phyloP scores from a whole-genome alignment of 1,140 invertebrate genomes.

The Eueides isabella region DNA sequence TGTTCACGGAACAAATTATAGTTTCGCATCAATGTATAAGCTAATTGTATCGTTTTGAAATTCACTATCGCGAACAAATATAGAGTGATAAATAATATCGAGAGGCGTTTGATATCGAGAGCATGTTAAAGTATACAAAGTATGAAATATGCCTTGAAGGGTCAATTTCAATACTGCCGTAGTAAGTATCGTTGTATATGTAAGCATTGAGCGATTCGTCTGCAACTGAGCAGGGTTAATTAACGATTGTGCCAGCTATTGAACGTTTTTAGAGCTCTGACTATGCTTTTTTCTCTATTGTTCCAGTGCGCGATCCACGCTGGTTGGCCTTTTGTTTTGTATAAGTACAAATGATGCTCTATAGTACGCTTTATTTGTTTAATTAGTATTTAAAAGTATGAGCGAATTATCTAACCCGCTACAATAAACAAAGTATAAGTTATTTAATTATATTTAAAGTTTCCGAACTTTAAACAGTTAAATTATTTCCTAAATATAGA shows the following conservation, averaged over 20 bases:
- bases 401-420: not conserved
- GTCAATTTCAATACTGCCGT: not conserved
- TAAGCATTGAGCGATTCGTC: constrained; percentile 15
- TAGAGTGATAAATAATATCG: not conserved
- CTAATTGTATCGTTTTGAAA: not conserved
- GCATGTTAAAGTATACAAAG: not conserved
- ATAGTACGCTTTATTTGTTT: constrained; percentile 13
- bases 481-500: too few relatives aligned
- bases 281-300: constrained; percentile 32
- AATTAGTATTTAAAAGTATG: constrained; percentile 1
- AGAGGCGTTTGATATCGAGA: not conserved
- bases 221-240: constrained; percentile 33
- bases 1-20: not conserved
- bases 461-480: too few relatives aligned
- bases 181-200: not conserved
- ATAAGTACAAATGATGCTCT: constrained; percentile 20
- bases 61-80: not conserved
- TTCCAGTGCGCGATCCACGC: constrained; percentile 18
- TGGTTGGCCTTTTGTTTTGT: constrained; percentile 25
- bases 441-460: too few relatives aligned
- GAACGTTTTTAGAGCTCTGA: constrained; percentile 34
- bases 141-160: not conserved
- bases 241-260: constrained; percentile 31
- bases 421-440: too few relatives aligned
- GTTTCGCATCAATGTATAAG: too few relatives aligned